A percentile compares a stretch with the other conserved stretches of the same genome.
These are phyloP conservation scores for Piscicola geometra DNA, from an alignment of 2,888 invertebrate genomes.

Conservation along the genomic window DNA sequence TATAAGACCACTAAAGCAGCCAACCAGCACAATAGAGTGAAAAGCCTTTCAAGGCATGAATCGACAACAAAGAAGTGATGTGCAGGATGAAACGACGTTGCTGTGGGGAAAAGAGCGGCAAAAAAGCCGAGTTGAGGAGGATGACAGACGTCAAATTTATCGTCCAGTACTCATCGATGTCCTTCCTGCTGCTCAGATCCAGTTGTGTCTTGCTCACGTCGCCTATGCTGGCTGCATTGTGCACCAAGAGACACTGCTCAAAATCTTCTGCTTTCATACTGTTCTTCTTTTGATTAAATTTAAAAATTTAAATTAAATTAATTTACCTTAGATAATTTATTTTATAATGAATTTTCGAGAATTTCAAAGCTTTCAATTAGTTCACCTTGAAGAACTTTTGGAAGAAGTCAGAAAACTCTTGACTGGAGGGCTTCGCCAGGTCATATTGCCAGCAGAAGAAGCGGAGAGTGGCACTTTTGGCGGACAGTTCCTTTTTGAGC, in stretches of 20 bases:
- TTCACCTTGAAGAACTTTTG: neutral
- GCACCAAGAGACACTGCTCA: slow-evolving; percentile 70
- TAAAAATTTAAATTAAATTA: slow-evolving; percentile 42
- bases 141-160: slow-evolving; percentile 73
- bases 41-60: slow-evolving; percentile 73
- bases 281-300: slow-evolving; percentile 10
- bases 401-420: neutral
- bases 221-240: slow-evolving; percentile 82
- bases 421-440: slow-evolving; percentile 33
- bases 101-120: slow-evolving; percentile 61
- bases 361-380: no score
- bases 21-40: slow-evolving; percentile 70
- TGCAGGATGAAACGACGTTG: slow-evolving; percentile 66
- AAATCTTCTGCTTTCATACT: slow-evolving; percentile 56
- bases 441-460: slow-evolving; percentile 34
- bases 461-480: slow-evolving; percentile 27
- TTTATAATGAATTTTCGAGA: slow-evolving; percentile 40
- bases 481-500: slow-evolving; percentile 54
- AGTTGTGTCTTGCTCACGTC: slow-evolving; percentile 65
- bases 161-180: slow-evolving; percentile 68
- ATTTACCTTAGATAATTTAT: neutral
- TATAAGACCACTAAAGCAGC: no score
- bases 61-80: slow-evolving; percentile 76
- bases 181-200: slow-evolving; percentile 64
- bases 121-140: slow-evolving; percentile 59